phyloP scores from a whole-genome alignment of 2,888 invertebrate genomes.

The Ectemnius lituratus region DNA sequence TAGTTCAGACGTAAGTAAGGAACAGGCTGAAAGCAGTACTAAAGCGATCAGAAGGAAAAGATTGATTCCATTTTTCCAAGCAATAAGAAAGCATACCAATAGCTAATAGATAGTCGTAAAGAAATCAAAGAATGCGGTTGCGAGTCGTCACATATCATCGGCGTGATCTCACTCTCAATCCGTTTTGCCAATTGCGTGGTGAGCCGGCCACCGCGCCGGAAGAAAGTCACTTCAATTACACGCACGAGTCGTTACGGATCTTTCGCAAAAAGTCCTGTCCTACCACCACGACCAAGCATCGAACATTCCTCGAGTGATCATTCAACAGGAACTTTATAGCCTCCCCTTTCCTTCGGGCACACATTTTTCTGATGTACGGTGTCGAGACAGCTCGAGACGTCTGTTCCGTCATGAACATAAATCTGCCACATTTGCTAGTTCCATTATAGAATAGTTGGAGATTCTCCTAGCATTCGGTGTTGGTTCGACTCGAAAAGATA shows the following conservation, averaged over 20 bases:
- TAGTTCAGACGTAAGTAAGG: slow-evolving; percentile 15
- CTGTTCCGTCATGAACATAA: too few relatives aligned
- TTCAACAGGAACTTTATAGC: too few relatives aligned
- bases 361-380: too few relatives aligned
- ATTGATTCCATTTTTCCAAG: neutral
- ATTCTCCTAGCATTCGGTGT: too few relatives aligned
- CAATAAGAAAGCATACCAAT: neutral
- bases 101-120: slow-evolving; percentile 5
- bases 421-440: too few relatives aligned
- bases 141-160: slow-evolving; percentile 43
- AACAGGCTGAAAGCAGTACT: slow-evolving; percentile 43
- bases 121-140: slow-evolving; percentile 32
- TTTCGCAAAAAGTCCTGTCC: slow-evolving; percentile 23
- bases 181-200: slow-evolving; percentile 5
- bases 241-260: slow-evolving; percentile 23
- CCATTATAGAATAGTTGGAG: too few relatives aligned
- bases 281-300: neutral
- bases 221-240: slow-evolving; percentile 21
- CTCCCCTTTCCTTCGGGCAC: too few relatives aligned
- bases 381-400: too few relatives aligned
- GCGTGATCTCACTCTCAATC: slow-evolving; percentile 42
- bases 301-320: neutral
- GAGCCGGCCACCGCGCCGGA: slow-evolving; percentile 15
- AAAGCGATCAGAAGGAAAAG: neutral
- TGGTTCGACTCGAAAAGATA: neutral